These are phyloP conservation scores for Quadroppia sp. DNA, from an alignment of 2,888 invertebrate genomes.

Conservation along the genomic window DNA sequence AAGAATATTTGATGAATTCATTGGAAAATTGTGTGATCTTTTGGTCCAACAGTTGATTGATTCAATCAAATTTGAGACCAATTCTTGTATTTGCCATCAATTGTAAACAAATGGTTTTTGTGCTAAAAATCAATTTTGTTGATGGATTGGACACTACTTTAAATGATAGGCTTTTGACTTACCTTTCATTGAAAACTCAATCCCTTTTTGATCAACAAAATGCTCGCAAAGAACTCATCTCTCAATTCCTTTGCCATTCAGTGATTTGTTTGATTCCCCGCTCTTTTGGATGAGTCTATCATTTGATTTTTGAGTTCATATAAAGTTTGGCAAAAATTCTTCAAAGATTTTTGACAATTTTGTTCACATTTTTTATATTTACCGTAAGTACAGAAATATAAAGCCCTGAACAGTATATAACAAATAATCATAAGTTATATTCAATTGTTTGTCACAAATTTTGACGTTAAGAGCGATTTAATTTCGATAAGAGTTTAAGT, in stretches of 20 bases:
- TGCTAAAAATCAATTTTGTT: slow-evolving; percentile 10
- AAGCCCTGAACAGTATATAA: background rate
- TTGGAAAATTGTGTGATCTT: background rate
- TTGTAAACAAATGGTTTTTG: slow-evolving; percentile 11
- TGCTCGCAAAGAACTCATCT: background rate
- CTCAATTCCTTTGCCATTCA: slow-evolving; percentile 2
- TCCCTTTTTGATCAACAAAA: slow-evolving; percentile 9
- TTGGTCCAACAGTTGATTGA: no score
- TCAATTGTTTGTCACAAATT: background rate
- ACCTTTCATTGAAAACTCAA: background rate
- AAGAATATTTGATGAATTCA: background rate
- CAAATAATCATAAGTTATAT: background rate
- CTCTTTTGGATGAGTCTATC: background rate
- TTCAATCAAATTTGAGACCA: no score
- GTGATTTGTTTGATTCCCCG: slow-evolving; percentile 10
- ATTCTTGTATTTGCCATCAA: background rate
- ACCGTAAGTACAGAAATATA: background rate
- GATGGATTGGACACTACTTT: slow-evolving; percentile 22
- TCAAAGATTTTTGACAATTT: slow-evolving; percentile 7
- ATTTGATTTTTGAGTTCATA: slow-evolving; percentile 1
- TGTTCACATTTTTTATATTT: background rate
- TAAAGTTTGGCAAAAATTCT: background rate
- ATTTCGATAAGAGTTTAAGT: background rate
- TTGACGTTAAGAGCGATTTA: background rate
- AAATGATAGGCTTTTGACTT: slow-evolving; percentile 5